These are phyloP conservation scores for Amblyjoppa proteus DNA, from an alignment of 2,888 invertebrate genomes.

Conservation along the genomic window DNA sequence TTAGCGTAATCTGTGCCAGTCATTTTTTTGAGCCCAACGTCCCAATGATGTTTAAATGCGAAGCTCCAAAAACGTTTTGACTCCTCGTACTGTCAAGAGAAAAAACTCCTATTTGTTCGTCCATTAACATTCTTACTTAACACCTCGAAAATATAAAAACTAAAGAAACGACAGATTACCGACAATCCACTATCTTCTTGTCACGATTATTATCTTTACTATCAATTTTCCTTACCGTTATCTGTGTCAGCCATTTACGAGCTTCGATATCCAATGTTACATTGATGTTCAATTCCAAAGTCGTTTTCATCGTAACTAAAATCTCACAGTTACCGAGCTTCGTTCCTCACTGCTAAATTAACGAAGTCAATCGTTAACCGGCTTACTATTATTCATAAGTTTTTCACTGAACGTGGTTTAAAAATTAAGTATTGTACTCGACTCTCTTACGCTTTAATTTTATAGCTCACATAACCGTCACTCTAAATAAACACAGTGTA, in stretches of 20 bases:
- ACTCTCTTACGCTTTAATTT: too few relatives aligned
- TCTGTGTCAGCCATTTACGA: background rate
- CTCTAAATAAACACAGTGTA: too few relatives aligned
- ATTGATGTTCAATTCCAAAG: background rate
- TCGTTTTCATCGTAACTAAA: background rate
- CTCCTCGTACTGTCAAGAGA: slow-evolving; percentile 12
- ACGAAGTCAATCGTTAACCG: too few relatives aligned
- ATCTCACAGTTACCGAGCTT: too few relatives aligned
- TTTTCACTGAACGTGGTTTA: too few relatives aligned
- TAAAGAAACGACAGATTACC: background rate
- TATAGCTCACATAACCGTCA: too few relatives aligned
- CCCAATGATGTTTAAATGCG: too few relatives aligned
- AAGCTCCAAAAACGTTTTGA: slow-evolving; percentile 21
- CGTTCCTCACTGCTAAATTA: too few relatives aligned
- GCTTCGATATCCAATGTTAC: too few relatives aligned
- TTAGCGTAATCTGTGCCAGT: background rate
- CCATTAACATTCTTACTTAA: slow-evolving; percentile 46
- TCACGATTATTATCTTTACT: background rate
- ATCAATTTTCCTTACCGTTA: background rate
- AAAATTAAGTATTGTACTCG: too few relatives aligned
- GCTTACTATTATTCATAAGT: too few relatives aligned
- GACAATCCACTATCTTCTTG: background rate
- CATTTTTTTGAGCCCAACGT: too few relatives aligned
- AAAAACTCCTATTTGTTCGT: slow-evolving; percentile 65
- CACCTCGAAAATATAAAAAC: background rate